Evolutionary conservation across 2,797 vertebrate genomes (phyloP).

Genomic region (Aulostomus chinensis): DNA sequence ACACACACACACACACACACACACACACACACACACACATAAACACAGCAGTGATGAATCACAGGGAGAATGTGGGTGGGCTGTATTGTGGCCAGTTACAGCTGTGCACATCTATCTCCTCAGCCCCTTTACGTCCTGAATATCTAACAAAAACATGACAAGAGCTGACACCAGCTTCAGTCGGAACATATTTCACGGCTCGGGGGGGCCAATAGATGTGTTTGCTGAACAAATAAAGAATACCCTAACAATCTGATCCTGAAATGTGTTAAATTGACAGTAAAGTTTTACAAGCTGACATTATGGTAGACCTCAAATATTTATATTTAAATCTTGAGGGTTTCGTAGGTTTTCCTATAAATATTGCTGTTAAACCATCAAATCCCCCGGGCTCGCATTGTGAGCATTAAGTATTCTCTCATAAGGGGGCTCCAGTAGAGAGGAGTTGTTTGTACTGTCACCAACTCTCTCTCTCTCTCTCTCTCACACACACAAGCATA

Average conservation of each 20-base stretch:
- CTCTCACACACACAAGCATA: constrained; percentile 35
- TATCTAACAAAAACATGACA: constrained; percentile 60
- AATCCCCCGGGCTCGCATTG: no score
- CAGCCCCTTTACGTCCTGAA: constrained; percentile 33
- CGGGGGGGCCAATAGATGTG: constrained; percentile 34
- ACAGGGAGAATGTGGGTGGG: constrained; percentile 61
- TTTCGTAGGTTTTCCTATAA: no score
- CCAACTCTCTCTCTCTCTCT: constrained; percentile 15
- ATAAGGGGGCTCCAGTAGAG: constrained; percentile 40
- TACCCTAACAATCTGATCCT: constrained; percentile 7
- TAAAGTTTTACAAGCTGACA: no score
- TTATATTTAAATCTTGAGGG: no score
- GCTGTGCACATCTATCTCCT: constrained; percentile 67
- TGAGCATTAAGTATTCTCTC: no score
- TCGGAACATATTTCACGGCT: constrained; percentile 20
- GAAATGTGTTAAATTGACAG: constrained; percentile 23
- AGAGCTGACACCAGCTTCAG: constrained; percentile 53
- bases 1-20: constrained; percentile 5
- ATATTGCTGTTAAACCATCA: no score
- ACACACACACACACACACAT: constrained; percentile 7
- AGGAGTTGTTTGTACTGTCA: constrained; percentile 61
- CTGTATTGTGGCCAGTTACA: constrained; percentile 51
- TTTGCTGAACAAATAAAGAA: constrained; percentile 1
- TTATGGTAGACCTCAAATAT: no score
- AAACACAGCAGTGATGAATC: constrained; percentile 31